Evolutionary conservation across 2,113 vertebrate species (phyloP).

Genomic region (Periophthalmodon schlosseri): DNA sequence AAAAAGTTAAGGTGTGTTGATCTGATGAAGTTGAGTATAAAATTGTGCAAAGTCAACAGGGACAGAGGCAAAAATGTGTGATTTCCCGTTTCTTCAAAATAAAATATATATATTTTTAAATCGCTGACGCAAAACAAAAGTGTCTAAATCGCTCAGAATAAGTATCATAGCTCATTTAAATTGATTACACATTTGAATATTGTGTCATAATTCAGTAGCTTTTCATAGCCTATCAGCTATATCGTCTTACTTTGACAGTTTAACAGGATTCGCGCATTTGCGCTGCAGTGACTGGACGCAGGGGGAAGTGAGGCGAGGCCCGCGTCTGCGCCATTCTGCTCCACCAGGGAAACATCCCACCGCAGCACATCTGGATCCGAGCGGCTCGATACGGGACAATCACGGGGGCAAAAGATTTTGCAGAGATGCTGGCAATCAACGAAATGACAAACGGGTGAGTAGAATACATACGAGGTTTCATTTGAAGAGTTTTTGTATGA

Average conservation of each 20-base stretch:
- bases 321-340: slow-evolving; percentile 52
- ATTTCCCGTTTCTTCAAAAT: slow-evolving; percentile 7
- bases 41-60: neutral
- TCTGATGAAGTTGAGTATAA: neutral
- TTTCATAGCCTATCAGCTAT: no score
- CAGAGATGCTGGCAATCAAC: slow-evolving; percentile 67
- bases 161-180: neutral
- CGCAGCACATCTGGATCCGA: slow-evolving; percentile 58
- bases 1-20: neutral
- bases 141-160: neutral
- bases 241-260: slow-evolving; percentile 21
- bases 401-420: slow-evolving; percentile 12
- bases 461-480: neutral
- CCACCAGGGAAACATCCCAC: neutral
- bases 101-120: neutral
- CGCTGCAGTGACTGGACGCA: neutral
- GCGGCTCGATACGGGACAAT: slow-evolving; percentile 9
- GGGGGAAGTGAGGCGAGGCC: slow-evolving; percentile 51
- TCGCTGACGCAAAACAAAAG: neutral
- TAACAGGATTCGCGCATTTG: neutral
- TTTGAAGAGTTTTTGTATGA: neutral
- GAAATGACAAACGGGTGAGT: slow-evolving; percentile 78
- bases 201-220: no score
- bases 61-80: neutral
- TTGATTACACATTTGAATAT: no score